Conservation (phyloP, 2,888 invertebrate genomes). For the Tinea pellionella region DNA sequence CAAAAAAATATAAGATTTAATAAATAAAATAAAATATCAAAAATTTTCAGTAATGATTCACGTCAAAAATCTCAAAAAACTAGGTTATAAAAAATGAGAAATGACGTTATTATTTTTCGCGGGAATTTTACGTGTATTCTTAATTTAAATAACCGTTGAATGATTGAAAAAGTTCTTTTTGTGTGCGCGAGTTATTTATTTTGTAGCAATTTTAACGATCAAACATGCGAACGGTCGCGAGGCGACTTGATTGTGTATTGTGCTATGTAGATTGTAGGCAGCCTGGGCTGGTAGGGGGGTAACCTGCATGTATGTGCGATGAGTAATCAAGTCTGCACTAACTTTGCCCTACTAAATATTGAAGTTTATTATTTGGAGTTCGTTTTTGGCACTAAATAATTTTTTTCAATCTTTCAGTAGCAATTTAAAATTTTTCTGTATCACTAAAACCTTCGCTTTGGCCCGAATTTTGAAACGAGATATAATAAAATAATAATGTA, state of each 20-base stretch:
- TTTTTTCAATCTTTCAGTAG: too few species aligned
- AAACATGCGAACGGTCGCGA: constrained; percentile 51
- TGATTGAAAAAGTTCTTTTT: neutral
- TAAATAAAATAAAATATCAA: neutral
- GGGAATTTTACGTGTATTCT: neutral
- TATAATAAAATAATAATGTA: too few species aligned
- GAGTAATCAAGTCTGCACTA: constrained; percentile 50
- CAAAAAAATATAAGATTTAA: neutral
- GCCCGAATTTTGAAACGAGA: too few species aligned
- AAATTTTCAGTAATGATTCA: neutral
- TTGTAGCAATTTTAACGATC: constrained; percentile 35
- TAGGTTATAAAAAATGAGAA: constrained; percentile 2
- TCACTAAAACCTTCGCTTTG: too few species aligned
- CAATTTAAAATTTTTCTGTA: too few species aligned
- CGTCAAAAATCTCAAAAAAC: neutral
- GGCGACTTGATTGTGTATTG: constrained; percentile 33
- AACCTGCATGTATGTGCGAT: constrained; percentile 46
- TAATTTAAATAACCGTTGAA: neutral
- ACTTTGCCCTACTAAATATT: neutral
- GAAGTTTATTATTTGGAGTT: too few species aligned
- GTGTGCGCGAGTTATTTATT: neutral
- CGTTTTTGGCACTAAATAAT: too few species aligned
- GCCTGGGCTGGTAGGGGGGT: constrained; percentile 29
- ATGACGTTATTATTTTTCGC: neutral
- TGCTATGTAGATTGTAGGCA: constrained; percentile 31